Conservation (phyloP, 2,113 vertebrate species). For the Antennarius striatus region DNA sequence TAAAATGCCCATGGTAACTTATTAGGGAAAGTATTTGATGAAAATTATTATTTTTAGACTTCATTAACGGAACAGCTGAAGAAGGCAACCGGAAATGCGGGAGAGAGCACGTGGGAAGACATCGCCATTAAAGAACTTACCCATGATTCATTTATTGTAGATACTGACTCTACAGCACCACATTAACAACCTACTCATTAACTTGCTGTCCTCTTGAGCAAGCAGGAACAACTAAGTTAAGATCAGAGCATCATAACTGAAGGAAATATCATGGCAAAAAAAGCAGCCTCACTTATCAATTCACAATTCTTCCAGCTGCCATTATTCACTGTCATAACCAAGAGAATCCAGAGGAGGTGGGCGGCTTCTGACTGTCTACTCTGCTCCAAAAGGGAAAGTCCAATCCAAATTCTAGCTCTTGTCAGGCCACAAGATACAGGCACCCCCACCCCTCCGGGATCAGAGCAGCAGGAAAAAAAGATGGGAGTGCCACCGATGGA, state of each 20-base stretch:
- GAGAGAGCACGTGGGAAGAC: no score
- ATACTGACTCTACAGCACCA: no score
- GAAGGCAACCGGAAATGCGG: no score
- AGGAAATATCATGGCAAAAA: constrained; percentile 72
- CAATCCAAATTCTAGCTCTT: constrained; percentile 64
- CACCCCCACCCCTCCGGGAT: constrained; percentile 35
- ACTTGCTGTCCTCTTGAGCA: constrained; percentile 30
- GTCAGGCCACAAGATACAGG: constrained; percentile 59
- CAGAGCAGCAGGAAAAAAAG: constrained; percentile 45
- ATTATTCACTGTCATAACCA: constrained; percentile 68
- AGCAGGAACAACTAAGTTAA: constrained; percentile 23
- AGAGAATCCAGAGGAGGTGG: constrained; percentile 58
- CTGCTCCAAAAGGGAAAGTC: constrained; percentile 57
- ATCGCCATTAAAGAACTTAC: no score
- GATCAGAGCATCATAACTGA: constrained; percentile 58
- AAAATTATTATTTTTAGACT: neutral
- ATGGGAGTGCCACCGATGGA: constrained; percentile 37
- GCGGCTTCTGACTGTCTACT: constrained; percentile 34
- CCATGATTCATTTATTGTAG: no score
- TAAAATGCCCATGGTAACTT: no score
- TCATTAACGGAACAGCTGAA: no score
- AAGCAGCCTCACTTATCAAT: constrained; percentile 48
- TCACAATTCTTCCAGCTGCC: constrained; percentile 64
- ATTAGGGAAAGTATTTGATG: no score
- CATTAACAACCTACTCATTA: no score